Base-by-base conservation (phyloP, 1,140 invertebrate genomes). In the Steinernema khuongi region DNA sequence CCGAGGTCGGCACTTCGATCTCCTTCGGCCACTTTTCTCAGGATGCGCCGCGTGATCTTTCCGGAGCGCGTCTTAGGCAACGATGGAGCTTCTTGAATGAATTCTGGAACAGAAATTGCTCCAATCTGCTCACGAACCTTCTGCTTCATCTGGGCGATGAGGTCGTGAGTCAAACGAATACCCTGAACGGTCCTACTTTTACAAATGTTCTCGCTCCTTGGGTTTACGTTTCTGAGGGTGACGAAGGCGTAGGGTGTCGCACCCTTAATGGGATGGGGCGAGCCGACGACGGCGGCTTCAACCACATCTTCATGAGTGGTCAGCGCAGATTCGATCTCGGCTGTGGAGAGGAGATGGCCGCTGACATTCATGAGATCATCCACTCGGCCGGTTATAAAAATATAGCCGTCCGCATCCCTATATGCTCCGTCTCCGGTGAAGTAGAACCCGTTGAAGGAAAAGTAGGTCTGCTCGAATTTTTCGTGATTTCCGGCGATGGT, bases 351-450 rank as follows among this genome's bases (percentile, higher is more conserved):
- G 22, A 98, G 87, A 88, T 99, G 96, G 0, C 96, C 96, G 0
- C 94, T 96, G 0, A 98, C 94, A 86, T 99, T 98, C 68, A 98
- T 87, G 93, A 98, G 94, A 83, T 99, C 96, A 86, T 98, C 96
- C 18, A 97, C 92, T 68, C 96, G 89, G 0, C 96, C 96, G 0
- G 95, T 97, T 26, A 99, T 91, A 94, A 94, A 98, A 18, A 96
- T 87, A 86, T 96, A 97, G 1, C 95, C 95, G 86, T 99, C 95
- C 17, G 90, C 89, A 85, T 98, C 96, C 72, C 94, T 87, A 81
- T 90, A 89, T 0, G 93, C 82, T 94, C 95, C 95, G 88, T 99
- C 96, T 73, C 96, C 96, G 67, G 95, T 97, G 84, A 92, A 94
- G 85, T 98, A 99, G 87, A 91, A 97, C 44, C 95, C 96, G 0